Conservation (phyloP, 2,888 invertebrate genomes). For the Atethmia centrago region DNA sequence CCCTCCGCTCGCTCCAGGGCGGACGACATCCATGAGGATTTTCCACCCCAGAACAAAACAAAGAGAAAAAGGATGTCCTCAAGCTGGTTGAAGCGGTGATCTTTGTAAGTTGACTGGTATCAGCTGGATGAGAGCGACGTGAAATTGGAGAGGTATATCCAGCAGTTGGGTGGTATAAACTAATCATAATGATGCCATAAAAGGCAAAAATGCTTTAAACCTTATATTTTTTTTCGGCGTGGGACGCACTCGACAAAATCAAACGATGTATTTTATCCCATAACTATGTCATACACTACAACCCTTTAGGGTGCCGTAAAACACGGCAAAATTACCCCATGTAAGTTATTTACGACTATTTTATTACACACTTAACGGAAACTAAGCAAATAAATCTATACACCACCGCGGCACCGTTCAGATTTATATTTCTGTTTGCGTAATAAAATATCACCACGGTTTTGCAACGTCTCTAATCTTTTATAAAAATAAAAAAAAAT, state of each 20-base stretch:
- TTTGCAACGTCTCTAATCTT: background rate
- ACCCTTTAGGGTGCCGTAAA: constrained; percentile 33
- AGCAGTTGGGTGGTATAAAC: background rate
- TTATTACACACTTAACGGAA: constrained; percentile 33
- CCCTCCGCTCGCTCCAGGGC: too few species aligned
- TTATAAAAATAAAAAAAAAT: too few species aligned
- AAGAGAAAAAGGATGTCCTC: too few species aligned
- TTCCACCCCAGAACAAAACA: too few species aligned
- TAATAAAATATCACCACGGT: constrained; percentile 1
- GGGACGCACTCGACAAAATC: too few species aligned
- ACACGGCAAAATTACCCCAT: constrained; percentile 34
- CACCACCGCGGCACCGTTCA: too few species aligned
- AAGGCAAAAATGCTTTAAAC: too few species aligned
- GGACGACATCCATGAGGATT: too few species aligned
- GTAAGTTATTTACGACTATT: constrained; percentile 43
- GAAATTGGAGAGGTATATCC: background rate
- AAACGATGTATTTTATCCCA: constrained; percentile 1
- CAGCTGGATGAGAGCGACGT: background rate
- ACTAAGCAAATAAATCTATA: constrained; percentile 22
- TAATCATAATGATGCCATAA: too few species aligned
- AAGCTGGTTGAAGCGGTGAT: background rate
- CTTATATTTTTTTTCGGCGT: too few species aligned
- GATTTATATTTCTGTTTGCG: constrained; percentile 18
- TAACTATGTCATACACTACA: constrained; percentile 24
- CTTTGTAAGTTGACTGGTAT: background rate